Percentiles rank a stretch among this genome's conserved stretches.
Evolutionary conservation across 2,797 vertebrate species (phyloP).

Genomic region (Gobionotothen gibberifrons): DNA sequence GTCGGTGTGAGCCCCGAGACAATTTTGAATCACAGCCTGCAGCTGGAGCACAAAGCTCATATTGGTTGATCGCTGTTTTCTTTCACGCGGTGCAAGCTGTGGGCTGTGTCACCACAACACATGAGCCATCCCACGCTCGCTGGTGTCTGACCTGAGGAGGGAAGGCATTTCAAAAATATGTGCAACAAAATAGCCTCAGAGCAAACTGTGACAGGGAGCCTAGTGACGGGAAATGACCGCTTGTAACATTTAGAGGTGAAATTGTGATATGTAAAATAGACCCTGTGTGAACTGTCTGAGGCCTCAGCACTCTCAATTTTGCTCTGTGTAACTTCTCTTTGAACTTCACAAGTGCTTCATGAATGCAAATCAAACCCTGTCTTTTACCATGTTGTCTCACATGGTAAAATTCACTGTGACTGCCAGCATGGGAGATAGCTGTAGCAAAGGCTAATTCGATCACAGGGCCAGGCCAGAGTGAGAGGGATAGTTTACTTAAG

Average conservation of each 20-base stretch:
- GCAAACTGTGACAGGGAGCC: conserved; percentile 20
- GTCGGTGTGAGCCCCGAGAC: conserved; percentile 70
- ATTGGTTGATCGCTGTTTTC: conserved; percentile 60
- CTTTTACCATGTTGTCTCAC: conserved; percentile 75
- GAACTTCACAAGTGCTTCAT: conserved; percentile 69
- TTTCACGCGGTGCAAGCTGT: conserved; percentile 51
- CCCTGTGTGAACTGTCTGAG: conserved; percentile 9
- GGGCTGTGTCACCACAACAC: conserved; percentile 54
- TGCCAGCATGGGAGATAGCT: conserved; percentile 66
- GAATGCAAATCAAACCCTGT: conserved; percentile 73
- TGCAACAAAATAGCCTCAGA: conserved; percentile 19
- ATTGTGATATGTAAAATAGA: conserved; percentile 34
- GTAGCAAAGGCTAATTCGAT: conserved; percentile 69
- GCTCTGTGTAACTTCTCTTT: conserved; percentile 62
- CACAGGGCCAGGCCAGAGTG: conserved; percentile 49
- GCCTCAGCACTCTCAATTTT: conserved; percentile 25
- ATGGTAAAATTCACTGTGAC: conserved; percentile 63
- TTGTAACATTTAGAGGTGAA: conserved; percentile 35
- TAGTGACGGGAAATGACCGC: conserved; percentile 36
- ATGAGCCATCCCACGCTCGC: conserved; percentile 37
- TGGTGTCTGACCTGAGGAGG: conserved; percentile 35
- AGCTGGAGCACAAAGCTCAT: conserved; percentile 75
- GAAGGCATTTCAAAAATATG: conserved; percentile 24
- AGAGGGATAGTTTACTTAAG: conserved; percentile 58
- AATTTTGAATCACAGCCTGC: conserved; percentile 71